A percentile compares a stretch with the other conserved stretches of the same genome.
These are phyloP conservation scores for Nerophis ophidion DNA, from an alignment of 2,113 vertebrate species.

Conservation along the genomic window DNA sequence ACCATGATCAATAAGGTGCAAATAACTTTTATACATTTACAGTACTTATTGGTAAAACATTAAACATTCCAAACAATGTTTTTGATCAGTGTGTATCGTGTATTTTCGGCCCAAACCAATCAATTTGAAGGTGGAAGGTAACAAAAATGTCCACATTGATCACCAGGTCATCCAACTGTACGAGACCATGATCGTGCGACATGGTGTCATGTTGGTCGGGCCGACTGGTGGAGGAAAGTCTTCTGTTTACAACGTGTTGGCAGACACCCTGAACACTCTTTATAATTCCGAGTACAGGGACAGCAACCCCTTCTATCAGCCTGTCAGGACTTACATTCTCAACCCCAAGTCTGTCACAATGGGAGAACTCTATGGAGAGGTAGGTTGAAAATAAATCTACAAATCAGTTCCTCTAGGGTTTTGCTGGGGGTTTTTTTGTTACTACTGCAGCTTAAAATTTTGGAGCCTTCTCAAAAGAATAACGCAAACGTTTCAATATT, in stretches of 20 bases:
- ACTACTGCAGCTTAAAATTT: too few species aligned
- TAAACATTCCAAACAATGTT: not conserved
- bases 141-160: not conserved
- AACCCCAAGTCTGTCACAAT: constrained; percentile 88
- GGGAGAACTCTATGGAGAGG: constrained; percentile 86
- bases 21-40: not conserved
- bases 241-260: constrained; percentile 75
- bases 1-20: constrained; percentile 75
- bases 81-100: too few species aligned
- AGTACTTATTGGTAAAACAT: too few species aligned
- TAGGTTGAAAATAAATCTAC: not conserved
- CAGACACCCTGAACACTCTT: constrained; percentile 73
- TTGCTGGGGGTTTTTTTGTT: too few species aligned
- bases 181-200: constrained; percentile 85
- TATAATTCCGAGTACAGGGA: constrained; percentile 52
- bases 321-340: constrained; percentile 77
- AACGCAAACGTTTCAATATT: too few species aligned
- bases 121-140: too few species aligned
- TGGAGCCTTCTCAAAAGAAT: too few species aligned
- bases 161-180: constrained; percentile 79
- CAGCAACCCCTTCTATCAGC: constrained; percentile 72
- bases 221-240: constrained; percentile 85
- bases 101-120: too few species aligned
- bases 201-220: constrained; percentile 86
- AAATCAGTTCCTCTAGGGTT: too few species aligned